Base-by-base conservation (phyloP, 2,797 vertebrate genomes). In the Amblyopsis hoosieri region DNA sequence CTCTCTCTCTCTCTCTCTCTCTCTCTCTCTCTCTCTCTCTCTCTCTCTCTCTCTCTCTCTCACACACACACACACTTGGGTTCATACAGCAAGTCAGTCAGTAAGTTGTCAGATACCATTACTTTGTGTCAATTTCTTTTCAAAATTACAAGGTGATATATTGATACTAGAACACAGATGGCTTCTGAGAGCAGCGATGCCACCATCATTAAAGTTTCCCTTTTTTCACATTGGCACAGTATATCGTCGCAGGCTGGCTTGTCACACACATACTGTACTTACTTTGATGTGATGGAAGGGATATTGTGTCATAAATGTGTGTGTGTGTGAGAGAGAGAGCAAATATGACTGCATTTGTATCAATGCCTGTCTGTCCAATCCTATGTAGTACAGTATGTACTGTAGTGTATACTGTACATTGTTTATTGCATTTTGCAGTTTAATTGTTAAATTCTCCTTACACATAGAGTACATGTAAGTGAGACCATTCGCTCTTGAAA, bases 271-370 rank as follows among this genome's bases (percentile, higher is more conserved):
- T 1, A 2, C 14, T 58, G 37, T 1, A 2, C 14, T 58, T 45
- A 57, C 7, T 10, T 13, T 53, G 42, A 54, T 14, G 9, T 66
- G 55, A 59, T 62, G 37, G 46, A n/a, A 76, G 69, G 54, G 45
- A 9, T 57, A 66, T 76, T 19, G 60, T 66, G 63, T 77, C 63
- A 78, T 62, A 37, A 52, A 48, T 46, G 15, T 62, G 60, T 62
- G 60, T 61, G 60, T 45, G 50, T 62, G 49, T 52, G 59, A 14
- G 46, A 13, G 57, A 14, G 19, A 49, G 46, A 11, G 19, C 31
- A 19, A 17, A 12, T 15, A 10, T 31, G 19, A 14, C 8, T 33
- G 7, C 37, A n/a, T 51, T 4, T 61, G 14, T 15, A 0, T 23
- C 5, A 9, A 12, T 33, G 12, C 19, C 3, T 54, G 12, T 15